A percentile compares a stretch with the other conserved stretches of the same genome.
Evolutionary conservation across 92 coral and sea anemone species (phyloP).

Genomic region (Palythoa grandis): DNA sequence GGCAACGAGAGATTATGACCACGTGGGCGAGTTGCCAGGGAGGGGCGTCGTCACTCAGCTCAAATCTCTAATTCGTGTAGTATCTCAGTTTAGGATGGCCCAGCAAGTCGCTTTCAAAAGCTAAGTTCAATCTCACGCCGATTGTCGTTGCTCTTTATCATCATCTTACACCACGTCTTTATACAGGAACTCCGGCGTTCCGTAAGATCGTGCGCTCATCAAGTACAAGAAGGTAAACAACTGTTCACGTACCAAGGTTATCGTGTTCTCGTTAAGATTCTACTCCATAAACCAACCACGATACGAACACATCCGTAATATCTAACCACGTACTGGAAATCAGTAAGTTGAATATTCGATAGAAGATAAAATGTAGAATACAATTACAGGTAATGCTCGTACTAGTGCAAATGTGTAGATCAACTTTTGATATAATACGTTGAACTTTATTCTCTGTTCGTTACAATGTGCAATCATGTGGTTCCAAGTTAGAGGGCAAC

Average conservation of each 20-base stretch:
- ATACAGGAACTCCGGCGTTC: not conserved
- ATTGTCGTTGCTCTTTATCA: not conserved
- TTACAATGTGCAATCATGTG: too few species aligned
- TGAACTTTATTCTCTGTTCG: too few species aligned
- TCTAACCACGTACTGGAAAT: not conserved
- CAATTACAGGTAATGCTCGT: too few species aligned
- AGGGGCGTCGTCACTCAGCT: constrained; percentile 5
- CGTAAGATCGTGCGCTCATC: not conserved
- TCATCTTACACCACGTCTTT: not conserved
- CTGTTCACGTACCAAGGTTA: not conserved
- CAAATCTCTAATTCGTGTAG: not conserved
- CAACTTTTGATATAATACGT: too few species aligned
- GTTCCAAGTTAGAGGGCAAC: too few species aligned
- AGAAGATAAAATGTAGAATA: too few species aligned
- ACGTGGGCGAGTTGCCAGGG: constrained; percentile 45
- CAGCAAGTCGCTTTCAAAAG: not conserved
- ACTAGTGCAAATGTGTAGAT: too few species aligned
- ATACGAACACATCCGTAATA: not conserved
- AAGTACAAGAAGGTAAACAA: not conserved
- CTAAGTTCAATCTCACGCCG: not conserved
- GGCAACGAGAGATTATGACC: not conserved
- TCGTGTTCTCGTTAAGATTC: not conserved
- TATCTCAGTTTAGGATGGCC: not conserved
- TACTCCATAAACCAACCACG: not conserved
- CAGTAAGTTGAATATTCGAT: not conserved